A percentile compares a stretch with the other conserved stretches of the same genome.
Evolutionary conservation across 2,888 invertebrate genomes (phyloP).

Genomic region (Aspidiotus destructor): DNA sequence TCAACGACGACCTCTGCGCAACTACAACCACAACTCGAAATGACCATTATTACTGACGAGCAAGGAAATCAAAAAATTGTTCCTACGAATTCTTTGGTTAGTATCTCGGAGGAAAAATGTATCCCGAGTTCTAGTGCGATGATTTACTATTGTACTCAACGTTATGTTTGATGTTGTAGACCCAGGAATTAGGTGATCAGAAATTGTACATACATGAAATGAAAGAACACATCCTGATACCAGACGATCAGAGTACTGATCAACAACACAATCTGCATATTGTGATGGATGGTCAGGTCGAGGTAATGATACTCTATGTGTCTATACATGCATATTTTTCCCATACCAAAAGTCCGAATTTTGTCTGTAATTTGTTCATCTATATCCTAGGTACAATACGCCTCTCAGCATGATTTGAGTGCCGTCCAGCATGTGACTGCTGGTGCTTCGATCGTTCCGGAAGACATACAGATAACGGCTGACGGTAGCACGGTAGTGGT

Average conservation of each 20-base stretch:
- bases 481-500: slow-evolving; percentile 34
- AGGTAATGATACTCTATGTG: not conserved
- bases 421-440: slow-evolving; percentile 34
- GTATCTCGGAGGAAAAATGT: not conserved
- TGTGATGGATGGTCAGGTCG: slow-evolving; percentile 27
- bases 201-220: slow-evolving; percentile 24
- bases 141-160: not conserved
- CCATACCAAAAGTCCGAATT: not conserved
- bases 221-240: slow-evolving; percentile 28
- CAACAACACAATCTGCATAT: slow-evolving; percentile 25
- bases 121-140: not conserved
- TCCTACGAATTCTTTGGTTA: slow-evolving; percentile 36
- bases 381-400: slow-evolving; percentile 18
- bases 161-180: slow-evolving; percentile 1
- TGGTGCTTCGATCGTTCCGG: slow-evolving; percentile 33
- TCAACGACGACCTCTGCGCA: slow-evolving; percentile 39
- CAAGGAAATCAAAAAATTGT: slow-evolving; percentile 37
- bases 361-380: not conserved
- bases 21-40: slow-evolving; percentile 42
- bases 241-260: slow-evolving; percentile 20
- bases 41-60: slow-evolving; percentile 40
- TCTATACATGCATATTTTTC: not conserved
- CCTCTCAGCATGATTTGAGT: slow-evolving; percentile 24
- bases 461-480: slow-evolving; percentile 34
- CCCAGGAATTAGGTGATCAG: slow-evolving; percentile 21